Evolutionary conservation across 2,797 vertebrate species (phyloP).

Genomic region (Rhyacichthys aspro): DNA sequence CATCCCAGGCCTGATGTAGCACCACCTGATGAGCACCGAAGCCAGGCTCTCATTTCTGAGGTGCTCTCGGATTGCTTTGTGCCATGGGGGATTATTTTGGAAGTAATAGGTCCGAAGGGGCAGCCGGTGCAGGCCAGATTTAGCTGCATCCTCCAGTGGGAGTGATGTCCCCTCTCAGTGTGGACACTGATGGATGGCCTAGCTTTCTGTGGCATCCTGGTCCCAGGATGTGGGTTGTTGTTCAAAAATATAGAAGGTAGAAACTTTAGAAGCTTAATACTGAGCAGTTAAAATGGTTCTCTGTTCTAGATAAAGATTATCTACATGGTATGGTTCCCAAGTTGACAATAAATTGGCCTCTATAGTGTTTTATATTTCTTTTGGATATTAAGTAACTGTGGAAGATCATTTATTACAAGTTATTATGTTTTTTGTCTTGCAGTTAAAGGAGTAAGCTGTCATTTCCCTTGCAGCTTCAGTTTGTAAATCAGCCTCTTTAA

Average conservation of each 20-base stretch:
- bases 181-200: constrained; percentile 69
- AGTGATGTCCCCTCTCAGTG: constrained; percentile 50
- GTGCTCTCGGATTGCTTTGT: constrained; percentile 58
- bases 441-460: no score
- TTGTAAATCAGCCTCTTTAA: constrained; percentile 49
- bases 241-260: constrained; percentile 64
- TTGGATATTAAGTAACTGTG: constrained; percentile 19
- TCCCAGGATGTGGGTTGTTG: constrained; percentile 56
- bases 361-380: constrained; percentile 12
- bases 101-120: constrained; percentile 48
- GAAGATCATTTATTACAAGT: no score
- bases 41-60: constrained; percentile 33
- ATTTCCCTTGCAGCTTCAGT: constrained; percentile 27
- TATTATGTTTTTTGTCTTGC: no score
- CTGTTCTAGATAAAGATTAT: constrained; percentile 25
- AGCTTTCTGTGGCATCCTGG: constrained; percentile 62
- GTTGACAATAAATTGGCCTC: constrained; percentile 13
- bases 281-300: constrained; percentile 29
- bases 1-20: constrained; percentile 35
- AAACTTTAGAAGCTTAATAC: constrained; percentile 29
- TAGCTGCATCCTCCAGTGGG: constrained; percentile 67
- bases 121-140: constrained; percentile 46
- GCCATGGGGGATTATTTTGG: constrained; percentile 56
- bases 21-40: constrained; percentile 10
- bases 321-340: constrained; percentile 7